Evolutionary conservation across 2,797 vertebrate species (phyloP), one percentile per base, ranked within the genome.

Genomic region (Neostethus bicornis): DNA sequence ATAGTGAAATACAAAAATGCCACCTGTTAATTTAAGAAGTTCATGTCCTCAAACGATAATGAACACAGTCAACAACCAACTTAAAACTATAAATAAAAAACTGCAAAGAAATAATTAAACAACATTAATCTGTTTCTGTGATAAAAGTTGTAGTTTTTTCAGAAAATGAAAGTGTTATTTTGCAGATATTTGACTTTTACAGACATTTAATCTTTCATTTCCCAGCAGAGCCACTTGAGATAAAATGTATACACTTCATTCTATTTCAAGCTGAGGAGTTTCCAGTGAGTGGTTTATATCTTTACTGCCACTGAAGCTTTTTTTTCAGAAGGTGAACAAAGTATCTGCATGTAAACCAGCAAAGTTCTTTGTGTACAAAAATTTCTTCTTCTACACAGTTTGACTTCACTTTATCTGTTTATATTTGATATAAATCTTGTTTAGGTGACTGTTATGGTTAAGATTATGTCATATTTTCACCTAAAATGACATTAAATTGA

Each of bases 261-360:
- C 53, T 69, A 46, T 61, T 69, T 61, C 34, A 57, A 68, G 58
- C 61, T 26, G 17, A 51, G 13, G 13, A 38, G 35, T 28, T 66
- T 56, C 60, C 56, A 49, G 41, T 29, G 41, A 46, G 25, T 35
- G 46, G 17, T 53, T 52, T 47, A 10, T 43, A 23, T 41, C 29
- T 5, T 63, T 65, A 16, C 60, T 10, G 31, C 14, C 43, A 12
- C 28, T 43, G 12, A 53, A 7, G 7, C 28, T 55, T 49, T 51
- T 31, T 17, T 2, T 26, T 12, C 46, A 13, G 5, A 46, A 19
- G 3, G 19, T n/a, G 11, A n/a, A 7, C 17, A 10, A 16, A 43
- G 38, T 55, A 58, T 31, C 34, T 57, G 19, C 1, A 26, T 7
- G 34, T 8, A 1, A 9, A 39, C 16, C 16, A 14, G 14, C 52